Evolutionary conservation across 2,888 invertebrate genomes (phyloP).

Genomic region (Hedya salicella): DNA sequence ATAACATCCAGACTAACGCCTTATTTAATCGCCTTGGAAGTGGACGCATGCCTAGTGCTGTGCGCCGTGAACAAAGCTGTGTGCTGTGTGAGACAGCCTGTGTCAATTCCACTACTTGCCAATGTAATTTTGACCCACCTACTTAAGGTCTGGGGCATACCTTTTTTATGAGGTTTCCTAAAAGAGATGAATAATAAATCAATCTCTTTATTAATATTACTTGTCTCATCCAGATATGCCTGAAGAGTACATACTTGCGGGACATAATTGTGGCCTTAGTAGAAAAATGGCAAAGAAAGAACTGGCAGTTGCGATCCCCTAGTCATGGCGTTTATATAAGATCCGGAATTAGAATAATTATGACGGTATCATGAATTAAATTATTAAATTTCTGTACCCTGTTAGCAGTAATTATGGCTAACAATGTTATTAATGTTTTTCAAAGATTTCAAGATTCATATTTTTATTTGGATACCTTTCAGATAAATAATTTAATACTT

Average conservation of each 20-base stretch:
- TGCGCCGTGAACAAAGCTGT: no score
- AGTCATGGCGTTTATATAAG: slow-evolving; percentile 28
- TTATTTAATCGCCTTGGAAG: no score
- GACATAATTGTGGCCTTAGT: slow-evolving; percentile 24
- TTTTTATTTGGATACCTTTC: no score
- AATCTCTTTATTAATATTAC: background rate
- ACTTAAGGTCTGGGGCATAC: no score
- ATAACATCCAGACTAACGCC: no score
- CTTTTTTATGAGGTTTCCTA: no score
- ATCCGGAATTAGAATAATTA: slow-evolving; percentile 35
- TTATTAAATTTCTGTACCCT: slow-evolving; percentile 28
- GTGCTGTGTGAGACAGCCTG: no score
- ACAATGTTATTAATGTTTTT: slow-evolving; percentile 14
- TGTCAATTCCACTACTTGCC: no score
- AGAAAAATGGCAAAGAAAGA: slow-evolving; percentile 9
- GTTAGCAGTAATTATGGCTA: slow-evolving; percentile 17
- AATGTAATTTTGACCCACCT: no score
- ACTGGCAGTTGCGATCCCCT: slow-evolving; percentile 15
- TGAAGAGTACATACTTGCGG: slow-evolving; percentile 11
- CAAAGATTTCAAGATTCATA: slow-evolving; percentile 19
- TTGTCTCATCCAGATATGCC: slow-evolving; percentile 9
- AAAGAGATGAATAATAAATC: no score
- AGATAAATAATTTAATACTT: no score
- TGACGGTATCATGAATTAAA: background rate
- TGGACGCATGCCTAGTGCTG: no score